Base-by-base conservation (phyloP, 2,888 invertebrate species). In the Trachelus iudaicus region DNA sequence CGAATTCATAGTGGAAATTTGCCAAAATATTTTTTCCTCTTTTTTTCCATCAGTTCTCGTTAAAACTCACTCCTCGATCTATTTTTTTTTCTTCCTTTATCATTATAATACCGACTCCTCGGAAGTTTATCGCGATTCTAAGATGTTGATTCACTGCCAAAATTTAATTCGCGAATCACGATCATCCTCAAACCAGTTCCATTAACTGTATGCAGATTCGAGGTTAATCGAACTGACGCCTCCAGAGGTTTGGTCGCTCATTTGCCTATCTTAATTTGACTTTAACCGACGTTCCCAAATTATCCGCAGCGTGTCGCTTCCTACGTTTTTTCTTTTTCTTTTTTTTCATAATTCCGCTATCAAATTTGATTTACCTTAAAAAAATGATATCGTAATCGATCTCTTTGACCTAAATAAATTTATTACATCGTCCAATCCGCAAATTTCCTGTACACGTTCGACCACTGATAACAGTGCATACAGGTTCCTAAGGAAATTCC, bases 201-300 rank as follows among this genome's bases (percentile, higher is more conserved):
- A 56, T 56, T 56, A 56, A 56, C 56, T 3, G 56, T 56, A 56
- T 23, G 56, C 56, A 56, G 75, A 68, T 73, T 80, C 34, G 75
- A 69, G 75, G 78, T 83, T 82, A 82, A 83, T 79, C 78, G 79
- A 76, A 77, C 35, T 69, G 77, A 78, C 74, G 69, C 77, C 77
- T 80, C 74, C 30, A 37, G 76, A 73, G 56, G 23, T 15, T 56
- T 56, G 23, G 23, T 56, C 6, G 23, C 56, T 40, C 6, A 23
- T 56, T 40, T 40, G 15, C 56, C 56, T 56, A 56, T 56, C 56
- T 56, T 23, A 56, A 56, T 56, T 56, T 23, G 56, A 56, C 56
- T 56, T 23, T 23, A 56, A 9, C 23, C 1, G 56, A 23, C 56
- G 23, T 56, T 56, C 56, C 56, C 2, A 56, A 56, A 56, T 56